phyloP scores from a whole-genome alignment of 2,797 vertebrate species.

The Pogonophryne albipinna region DNA sequence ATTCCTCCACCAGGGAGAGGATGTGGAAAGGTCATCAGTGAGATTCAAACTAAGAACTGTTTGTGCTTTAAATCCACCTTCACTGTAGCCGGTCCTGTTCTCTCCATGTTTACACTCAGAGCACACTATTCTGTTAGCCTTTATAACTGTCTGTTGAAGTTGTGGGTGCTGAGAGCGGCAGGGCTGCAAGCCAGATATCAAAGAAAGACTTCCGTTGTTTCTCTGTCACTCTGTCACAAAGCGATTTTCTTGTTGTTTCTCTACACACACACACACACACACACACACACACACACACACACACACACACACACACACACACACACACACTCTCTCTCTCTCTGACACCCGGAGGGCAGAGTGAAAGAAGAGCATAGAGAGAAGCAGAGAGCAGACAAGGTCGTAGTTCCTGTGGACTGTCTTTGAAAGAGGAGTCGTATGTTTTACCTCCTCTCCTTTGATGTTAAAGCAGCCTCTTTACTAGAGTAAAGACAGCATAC shows the following conservation, averaged over 20 bases:
- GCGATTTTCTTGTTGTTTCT: no score
- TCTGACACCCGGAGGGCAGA: conserved; percentile 68
- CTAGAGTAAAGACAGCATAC: conserved; percentile 69
- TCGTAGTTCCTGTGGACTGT: conserved; percentile 74
- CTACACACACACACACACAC: conserved; percentile 4
- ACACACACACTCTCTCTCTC: conserved; percentile 9
- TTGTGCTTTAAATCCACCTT: background rate
- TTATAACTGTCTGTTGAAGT: conserved; percentile 19
- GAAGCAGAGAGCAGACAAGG: conserved; percentile 73
- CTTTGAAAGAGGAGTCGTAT: conserved; percentile 79
- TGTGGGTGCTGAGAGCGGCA: background rate
- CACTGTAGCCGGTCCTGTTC: background rate
- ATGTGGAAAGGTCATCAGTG: no score
- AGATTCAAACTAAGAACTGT: background rate
- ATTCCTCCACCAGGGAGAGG: no score
- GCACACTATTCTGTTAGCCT: conserved; percentile 15
- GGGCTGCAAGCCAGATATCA: background rate
- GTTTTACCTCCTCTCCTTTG: conserved; percentile 76
- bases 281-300: conserved; percentile 39
- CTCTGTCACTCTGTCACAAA: conserved; percentile 15
- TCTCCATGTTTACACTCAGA: background rate
- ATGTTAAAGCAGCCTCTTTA: conserved; percentile 81
- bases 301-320: conserved; percentile 24
- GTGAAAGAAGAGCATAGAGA: conserved; percentile 64
- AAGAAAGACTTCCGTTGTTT: conserved; percentile 27